These are phyloP conservation scores for Oithona nana DNA, from an alignment of 2,888 invertebrate genomes.

Conservation along the genomic window DNA sequence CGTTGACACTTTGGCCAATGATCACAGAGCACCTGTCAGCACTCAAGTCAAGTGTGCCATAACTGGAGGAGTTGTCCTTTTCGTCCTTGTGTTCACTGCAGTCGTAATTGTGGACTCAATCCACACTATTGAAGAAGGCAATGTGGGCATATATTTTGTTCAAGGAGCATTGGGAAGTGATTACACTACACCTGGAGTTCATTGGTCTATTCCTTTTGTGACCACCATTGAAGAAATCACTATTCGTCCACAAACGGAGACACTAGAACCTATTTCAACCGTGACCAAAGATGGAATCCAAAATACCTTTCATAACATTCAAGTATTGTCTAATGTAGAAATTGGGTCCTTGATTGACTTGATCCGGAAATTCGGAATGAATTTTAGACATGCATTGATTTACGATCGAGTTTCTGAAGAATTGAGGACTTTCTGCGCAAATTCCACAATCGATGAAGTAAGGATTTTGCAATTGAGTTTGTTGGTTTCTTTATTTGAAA, in stretches of 20 bases:
- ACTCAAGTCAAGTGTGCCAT: neutral
- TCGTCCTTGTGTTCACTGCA: neutral
- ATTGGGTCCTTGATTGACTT: neutral
- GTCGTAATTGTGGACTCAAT: neutral
- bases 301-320: neutral
- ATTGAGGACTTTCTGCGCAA: constrained; percentile 6
- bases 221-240: constrained; percentile 3
- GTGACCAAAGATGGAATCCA: constrained; percentile 12
- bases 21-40: neutral
- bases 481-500: neutral
- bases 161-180: neutral
- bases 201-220: constrained; percentile 5
- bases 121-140: constrained; percentile 8
- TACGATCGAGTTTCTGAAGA: constrained; percentile 5
- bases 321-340: constrained; percentile 7
- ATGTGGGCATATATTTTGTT: constrained; percentile 4
- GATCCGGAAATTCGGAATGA: neutral
- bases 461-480: no score
- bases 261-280: neutral
- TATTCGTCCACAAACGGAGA: neutral
- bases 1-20: neutral
- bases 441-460: constrained; percentile 2
- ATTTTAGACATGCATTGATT: constrained; percentile 6
- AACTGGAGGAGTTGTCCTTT: neutral
- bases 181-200: neutral